phyloP scores from a whole-genome alignment of 2,888 invertebrate species.

The Galerucella pusilla region DNA sequence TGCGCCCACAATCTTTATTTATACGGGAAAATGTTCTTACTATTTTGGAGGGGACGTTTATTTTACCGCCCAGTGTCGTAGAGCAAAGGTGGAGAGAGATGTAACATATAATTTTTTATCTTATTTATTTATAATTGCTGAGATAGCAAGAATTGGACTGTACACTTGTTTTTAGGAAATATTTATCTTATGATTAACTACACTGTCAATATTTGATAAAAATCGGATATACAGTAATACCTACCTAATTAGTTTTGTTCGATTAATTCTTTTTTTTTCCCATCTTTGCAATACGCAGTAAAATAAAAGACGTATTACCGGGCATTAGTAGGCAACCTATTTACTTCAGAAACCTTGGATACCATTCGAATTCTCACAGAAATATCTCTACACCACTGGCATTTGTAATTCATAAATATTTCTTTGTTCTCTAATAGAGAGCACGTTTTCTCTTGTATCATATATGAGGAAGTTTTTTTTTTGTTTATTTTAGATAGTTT shows the following conservation, averaged over 20 bases:
- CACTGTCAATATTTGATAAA: background rate
- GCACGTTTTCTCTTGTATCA: conserved; percentile 7
- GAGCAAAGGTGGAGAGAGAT: background rate
- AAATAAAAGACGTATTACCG: no score
- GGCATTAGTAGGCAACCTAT: no score
- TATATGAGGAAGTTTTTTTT: conserved; percentile 16
- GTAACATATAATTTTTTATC: background rate
- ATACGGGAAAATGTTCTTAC: conserved; percentile 10
- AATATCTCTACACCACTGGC: background rate
- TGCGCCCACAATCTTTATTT: conserved; percentile 4
- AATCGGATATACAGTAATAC: background rate
- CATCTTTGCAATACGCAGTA: no score
- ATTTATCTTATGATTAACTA: background rate
- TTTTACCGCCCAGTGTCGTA: conserved; percentile 1
- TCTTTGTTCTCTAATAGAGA: conserved; percentile 4
- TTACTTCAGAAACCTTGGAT: no score
- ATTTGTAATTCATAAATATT: background rate
- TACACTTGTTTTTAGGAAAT: background rate
- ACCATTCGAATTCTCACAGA: no score
- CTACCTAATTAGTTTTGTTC: background rate
- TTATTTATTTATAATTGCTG: background rate
- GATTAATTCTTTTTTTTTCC: no score
- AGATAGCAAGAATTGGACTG: background rate
- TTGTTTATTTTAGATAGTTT: conserved; percentile 2
- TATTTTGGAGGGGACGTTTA: conserved; percentile 19